Base-by-base conservation (phyloP, 2,797 vertebrate genomes). In the Pempheris klunzingeri region DNA sequence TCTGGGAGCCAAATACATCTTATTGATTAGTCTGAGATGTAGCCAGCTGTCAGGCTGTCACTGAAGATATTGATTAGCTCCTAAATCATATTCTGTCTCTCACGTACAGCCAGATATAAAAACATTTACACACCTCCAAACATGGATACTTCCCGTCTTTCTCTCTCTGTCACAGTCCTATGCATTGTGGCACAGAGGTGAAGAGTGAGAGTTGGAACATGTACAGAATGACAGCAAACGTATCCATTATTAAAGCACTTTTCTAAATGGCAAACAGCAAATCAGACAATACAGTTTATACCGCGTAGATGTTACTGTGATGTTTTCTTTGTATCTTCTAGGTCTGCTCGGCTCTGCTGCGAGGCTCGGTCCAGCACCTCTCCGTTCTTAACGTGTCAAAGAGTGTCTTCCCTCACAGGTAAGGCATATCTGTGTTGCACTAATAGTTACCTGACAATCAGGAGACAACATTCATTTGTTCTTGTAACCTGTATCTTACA, bases 381-480 rank as follows among this genome's bases (percentile, higher is more conserved):
- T 92, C 96, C 30, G 93, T 96, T 70, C 97, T 99, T 66, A 97
- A 96, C 43, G 88, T 99, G 74, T 98, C 97, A 66, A 97, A 97
- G 88, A 96, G 97, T 3, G 74, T 99, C 77, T 98, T 99, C 90
- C 96, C 97, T 78, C 96, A 98, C 95, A 97, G 97, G 98, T 99
- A 90, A 81, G 79, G 15, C 11, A 22, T 6, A 5, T 24, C 4
- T 41, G 36, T 3, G 8, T 26, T 69, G 41, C 26, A 28, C 20
- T 34, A 32, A 59, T 28, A 43, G 22, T 43, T 11, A 50, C 7
- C 10, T 26, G 36, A 74, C 9, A 10, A 20, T 1, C 4, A 64
- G 4, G 28, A 52, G 32, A 24, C 13, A 3, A 9, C 13, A 17
- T n/a, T 4, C 0, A 34, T 47, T n/a, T 32, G 17, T 67, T 66